Percentiles rank a stretch among this genome's conserved stretches.
Evolutionary conservation across 2,888 invertebrate species (phyloP).

Genomic region (Calliphora vomitoria): DNA sequence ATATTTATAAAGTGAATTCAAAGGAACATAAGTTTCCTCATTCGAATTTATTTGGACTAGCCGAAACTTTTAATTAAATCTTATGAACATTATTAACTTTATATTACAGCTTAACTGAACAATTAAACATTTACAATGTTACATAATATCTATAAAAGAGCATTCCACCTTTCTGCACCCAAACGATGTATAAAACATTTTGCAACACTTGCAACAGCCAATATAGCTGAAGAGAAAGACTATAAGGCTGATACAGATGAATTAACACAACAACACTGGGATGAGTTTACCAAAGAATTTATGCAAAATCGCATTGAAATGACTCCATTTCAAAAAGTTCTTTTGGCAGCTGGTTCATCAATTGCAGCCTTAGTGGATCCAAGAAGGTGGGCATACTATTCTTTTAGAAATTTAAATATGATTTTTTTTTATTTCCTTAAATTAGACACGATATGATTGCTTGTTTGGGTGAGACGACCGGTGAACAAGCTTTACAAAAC

Average conservation of each 20-base stretch:
- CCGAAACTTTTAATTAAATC: not conserved
- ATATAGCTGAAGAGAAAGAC: slow-evolving; percentile 3
- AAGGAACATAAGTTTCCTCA: too few relatives aligned
- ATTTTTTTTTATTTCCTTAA: not conserved
- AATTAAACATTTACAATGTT: slow-evolving; percentile 47
- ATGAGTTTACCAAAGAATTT: slow-evolving; percentile 87
- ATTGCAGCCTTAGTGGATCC: slow-evolving; percentile 93
- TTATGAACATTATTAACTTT: not conserved
- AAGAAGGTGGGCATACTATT: slow-evolving; percentile 83
- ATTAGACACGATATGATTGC: slow-evolving; percentile 96
- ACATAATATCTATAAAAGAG: slow-evolving; percentile 39
- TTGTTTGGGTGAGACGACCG: slow-evolving; percentile 96
- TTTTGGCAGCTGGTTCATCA: slow-evolving; percentile 95
- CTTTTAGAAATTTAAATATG: not conserved
- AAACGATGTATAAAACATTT: slow-evolving; percentile 24
- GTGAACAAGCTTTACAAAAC: slow-evolving; percentile 88
- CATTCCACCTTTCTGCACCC: not conserved
- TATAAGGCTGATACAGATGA: not conserved
- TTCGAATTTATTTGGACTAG: too few relatives aligned
- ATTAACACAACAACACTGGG: slow-evolving; percentile 76
- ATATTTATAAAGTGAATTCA: too few relatives aligned
- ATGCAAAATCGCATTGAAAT: slow-evolving; percentile 88
- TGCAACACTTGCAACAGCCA: slow-evolving; percentile 45
- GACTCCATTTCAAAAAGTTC: slow-evolving; percentile 89
- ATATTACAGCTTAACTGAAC: not conserved